Percentiles rank a stretch among this genome's conserved stretches.
Evolutionary conservation across 1,140 invertebrate genomes (phyloP).

Genomic region (Heliconius himera): DNA sequence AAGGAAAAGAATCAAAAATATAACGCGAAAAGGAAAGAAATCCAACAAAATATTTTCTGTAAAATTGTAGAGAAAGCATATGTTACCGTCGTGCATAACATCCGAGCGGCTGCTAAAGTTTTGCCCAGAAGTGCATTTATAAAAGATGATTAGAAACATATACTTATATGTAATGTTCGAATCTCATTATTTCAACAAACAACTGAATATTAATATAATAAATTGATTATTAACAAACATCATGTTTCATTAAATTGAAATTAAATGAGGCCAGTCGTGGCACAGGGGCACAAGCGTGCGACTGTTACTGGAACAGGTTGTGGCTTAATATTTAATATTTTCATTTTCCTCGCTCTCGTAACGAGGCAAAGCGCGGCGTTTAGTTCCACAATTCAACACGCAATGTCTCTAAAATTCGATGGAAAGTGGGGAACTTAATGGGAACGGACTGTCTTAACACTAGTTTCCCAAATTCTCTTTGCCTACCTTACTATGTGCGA

Average conservation of each 20-base stretch:
- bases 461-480: too few species aligned
- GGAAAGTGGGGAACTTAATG: too few species aligned
- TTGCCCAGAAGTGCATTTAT: conserved; percentile 59
- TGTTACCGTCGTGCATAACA: conserved; percentile 59
- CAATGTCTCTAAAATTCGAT: too few species aligned
- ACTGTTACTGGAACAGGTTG: too few species aligned
- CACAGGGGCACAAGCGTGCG: too few species aligned
- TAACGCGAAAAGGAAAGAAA: conserved; percentile 30
- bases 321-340: too few species aligned
- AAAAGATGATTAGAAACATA: conserved; percentile 41
- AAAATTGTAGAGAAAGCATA: conserved; percentile 55
- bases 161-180: neutral
- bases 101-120: conserved; percentile 60
- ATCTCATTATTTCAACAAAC: neutral
- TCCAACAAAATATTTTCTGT: conserved; percentile 46
- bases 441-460: too few species aligned
- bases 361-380: too few species aligned
- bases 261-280: too few species aligned
- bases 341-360: too few species aligned
- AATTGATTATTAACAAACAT: neutral
- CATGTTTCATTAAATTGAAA: neutral
- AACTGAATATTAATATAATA: neutral
- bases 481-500: too few species aligned
- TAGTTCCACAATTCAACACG: too few species aligned
- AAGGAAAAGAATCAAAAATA: conserved; percentile 41